Evolutionary conservation across 2,113 vertebrate genomes (phyloP), one percentile per base, ranked within the genome.

Genomic region (Onychostoma macrolepis): DNA sequence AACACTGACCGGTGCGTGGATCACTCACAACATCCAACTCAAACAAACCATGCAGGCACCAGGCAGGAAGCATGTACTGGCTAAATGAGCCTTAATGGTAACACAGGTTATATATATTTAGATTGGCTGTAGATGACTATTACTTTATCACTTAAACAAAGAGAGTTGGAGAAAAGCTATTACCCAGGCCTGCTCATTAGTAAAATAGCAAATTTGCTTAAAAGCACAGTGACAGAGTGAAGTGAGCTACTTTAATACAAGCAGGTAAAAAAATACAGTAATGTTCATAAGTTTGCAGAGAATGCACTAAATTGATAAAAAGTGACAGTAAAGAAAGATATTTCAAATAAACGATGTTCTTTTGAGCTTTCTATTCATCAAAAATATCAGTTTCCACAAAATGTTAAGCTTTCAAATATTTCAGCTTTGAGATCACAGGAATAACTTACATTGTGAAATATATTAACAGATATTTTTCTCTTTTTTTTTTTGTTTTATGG

Each of bases 11-110:
- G 72, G 85, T 87, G 89, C 84, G 88, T 86, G 79, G 90, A 92
- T 90, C 82, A 65, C 89, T 78, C 84, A 89, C 87, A 91, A 92
- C 92, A 93, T 92, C 91, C 90, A 91, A 92, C 88, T 94, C 90
- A 93, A 94, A 94, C 91, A 91, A 93, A 92, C 88, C 90, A 87
- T 80, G 65, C 76, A 87, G 76, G 76, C 85, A 76, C 58, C 43
- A 58, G 75, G 78, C 88, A 87, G 83, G 43, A 81, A 87, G 83
- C 61, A 61, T 79, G 71, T 17, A 80, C 86, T 81, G 33, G 80
- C 76, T 85, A 92, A 91, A 92, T 85, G 89, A 92, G 89, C 45
- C 88, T 69, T 78, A 89, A 91, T 92, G 89, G 90, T 89, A 74
- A 86, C 90, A 92, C 84, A 89, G 89, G 91, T 75, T 75, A 45